Percentiles rank a stretch among this genome's conserved stretches.
Conservation (phyloP, 2,888 invertebrate species). For the Philopedon plagiatum region DNA sequence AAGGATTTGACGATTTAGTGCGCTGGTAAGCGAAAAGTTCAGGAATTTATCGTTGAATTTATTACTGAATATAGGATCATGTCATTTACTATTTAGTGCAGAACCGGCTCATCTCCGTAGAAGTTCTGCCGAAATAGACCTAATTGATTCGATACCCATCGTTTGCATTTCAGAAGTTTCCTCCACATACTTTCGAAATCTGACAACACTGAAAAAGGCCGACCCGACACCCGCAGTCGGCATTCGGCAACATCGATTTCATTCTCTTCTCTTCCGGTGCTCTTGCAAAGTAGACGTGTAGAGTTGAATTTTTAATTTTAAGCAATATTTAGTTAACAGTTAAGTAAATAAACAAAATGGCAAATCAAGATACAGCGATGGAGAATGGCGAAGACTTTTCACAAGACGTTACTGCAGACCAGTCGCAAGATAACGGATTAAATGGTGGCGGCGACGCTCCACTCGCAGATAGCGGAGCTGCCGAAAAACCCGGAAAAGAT, state of each 20-base stretch:
- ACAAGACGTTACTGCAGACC: slow-evolving; percentile 78
- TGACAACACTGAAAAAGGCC: neutral
- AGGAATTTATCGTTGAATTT: no score
- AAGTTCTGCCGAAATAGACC: no score
- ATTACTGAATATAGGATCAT: no score
- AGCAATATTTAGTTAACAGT: slow-evolving; percentile 38
- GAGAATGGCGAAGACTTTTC: slow-evolving; percentile 86
- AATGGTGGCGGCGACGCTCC: slow-evolving; percentile 77
- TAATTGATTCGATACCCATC: no score
- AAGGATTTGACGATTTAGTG: neutral
- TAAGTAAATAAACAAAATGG: slow-evolving; percentile 65
- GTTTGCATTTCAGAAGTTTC: no score
- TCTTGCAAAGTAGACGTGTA: slow-evolving; percentile 62
- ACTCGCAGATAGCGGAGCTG: slow-evolving; percentile 79
- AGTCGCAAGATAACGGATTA: slow-evolving; percentile 71
- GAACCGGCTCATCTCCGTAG: no score
- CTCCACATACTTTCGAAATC: neutral
- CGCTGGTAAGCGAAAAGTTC: no score
- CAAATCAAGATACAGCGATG: slow-evolving; percentile 78
- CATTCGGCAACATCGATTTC: slow-evolving; percentile 15
- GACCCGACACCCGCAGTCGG: neutral
- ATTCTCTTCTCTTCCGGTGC: slow-evolving; percentile 63
- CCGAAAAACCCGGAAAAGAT: slow-evolving; percentile 84
- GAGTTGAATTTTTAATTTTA: slow-evolving; percentile 50
- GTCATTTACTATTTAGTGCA: no score